Evolutionary conservation across 2,888 invertebrate genomes (phyloP).

Genomic region (Philaethria dido): DNA sequence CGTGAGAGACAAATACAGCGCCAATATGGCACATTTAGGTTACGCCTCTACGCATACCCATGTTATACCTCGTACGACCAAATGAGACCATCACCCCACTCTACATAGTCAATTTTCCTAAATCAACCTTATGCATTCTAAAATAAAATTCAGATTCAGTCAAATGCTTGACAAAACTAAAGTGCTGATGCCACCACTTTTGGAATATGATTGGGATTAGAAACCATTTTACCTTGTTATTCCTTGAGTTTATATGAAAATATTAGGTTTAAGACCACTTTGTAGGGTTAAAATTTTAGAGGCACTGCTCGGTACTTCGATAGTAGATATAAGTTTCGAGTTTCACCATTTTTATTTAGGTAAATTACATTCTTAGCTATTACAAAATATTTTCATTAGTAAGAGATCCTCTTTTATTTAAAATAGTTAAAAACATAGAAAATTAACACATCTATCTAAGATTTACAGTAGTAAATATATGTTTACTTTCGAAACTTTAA

Average conservation of each 20-base stretch:
- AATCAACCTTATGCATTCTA: conserved; percentile 55
- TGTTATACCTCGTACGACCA: conserved; percentile 71
- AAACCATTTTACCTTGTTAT: conserved; percentile 42
- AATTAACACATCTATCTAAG: too few relatives aligned
- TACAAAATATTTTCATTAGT: background rate
- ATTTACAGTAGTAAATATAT: background rate
- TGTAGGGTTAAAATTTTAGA: conserved; percentile 34
- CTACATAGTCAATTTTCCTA: conserved; percentile 52
- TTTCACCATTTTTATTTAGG: background rate
- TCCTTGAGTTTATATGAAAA: conserved; percentile 41
- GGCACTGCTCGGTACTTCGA: background rate
- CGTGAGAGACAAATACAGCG: conserved; percentile 51
- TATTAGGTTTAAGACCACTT: conserved; percentile 38
- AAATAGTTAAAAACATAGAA: too few relatives aligned
- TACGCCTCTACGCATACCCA: conserved; percentile 63
- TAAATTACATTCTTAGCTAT: background rate
- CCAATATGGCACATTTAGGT: conserved; percentile 70
- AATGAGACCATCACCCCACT: conserved; percentile 75
- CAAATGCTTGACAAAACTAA: conserved; percentile 51
- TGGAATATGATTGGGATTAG: conserved; percentile 55
- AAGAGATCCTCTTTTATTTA: background rate
- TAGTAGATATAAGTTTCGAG: background rate
- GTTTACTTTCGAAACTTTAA: conserved; percentile 8
- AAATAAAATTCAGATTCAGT: conserved; percentile 55
- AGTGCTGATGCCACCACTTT: conserved; percentile 60